Base-by-base conservation (phyloP, 2,113 vertebrate species). In the Piprites chloris region DNA sequence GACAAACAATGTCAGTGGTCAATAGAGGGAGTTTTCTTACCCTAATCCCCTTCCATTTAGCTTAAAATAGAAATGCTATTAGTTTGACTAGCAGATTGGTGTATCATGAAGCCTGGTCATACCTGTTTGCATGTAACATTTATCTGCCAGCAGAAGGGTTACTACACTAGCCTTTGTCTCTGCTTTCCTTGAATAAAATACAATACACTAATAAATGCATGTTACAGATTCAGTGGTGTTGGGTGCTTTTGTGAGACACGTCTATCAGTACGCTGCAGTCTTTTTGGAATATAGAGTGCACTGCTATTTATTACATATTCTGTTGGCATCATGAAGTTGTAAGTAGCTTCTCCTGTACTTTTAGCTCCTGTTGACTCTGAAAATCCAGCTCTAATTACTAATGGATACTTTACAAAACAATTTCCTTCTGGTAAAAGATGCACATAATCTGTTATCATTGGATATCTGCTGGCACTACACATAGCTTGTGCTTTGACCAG, bases 1-100 rank as follows among this genome's bases (percentile, higher is more conserved):
- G 84, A 96, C 96, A 96, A 97, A 96, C 93, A 95, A 88, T 95
- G 79, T 62, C 86, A 85, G 63, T 78, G 52, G 82, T 93, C 90
- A 91, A 52, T 23, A 90, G 76, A 86, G 41, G 46, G 50, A 63
- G 42, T 96, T 91, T 96, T 67, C 72, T 77, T 90, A 71, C 76
- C 58, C 56, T 81, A 71, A 94, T 71, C 27, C 23, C 28, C 44
- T 91, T 92, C 68, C 52, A 81, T 94, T 86, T 90, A 80, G 47
- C 61, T 86, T 90, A 80, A 90, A 94, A 71, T 78, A 92, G 83
- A 81, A 92, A 47, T 56, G 32, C 79, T 67, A 2, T 86, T 80
- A 53, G 14, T 77, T 86, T 85, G 83, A 88, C 39, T 63, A 71
- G 42, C 52, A 65, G 56, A 44, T 69, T 84, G 76, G 9, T 85